phyloP scores from a whole-genome alignment of 2,113 vertebrate species.

The Gobiocypris rarus region DNA sequence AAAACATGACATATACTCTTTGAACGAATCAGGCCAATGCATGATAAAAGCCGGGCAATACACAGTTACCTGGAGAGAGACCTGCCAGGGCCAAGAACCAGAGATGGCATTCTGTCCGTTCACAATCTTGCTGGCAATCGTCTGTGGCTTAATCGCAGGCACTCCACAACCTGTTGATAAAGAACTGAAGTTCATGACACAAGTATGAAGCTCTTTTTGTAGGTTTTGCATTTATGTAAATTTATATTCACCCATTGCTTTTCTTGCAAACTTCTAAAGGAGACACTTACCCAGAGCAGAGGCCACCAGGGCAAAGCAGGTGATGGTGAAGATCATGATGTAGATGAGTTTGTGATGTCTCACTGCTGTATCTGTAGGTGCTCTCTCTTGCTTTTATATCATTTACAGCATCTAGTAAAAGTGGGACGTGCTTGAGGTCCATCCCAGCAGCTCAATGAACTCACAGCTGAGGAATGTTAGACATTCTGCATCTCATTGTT shows the following conservation, averaged over 20 bases:
- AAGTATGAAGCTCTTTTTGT: not conserved
- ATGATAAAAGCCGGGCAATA: constrained; percentile 11
- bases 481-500: too few relatives aligned
- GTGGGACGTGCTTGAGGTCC: too few relatives aligned
- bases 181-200: constrained; percentile 2
- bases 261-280: too few relatives aligned
- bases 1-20: not conserved
- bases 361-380: not conserved
- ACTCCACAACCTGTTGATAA: not conserved
- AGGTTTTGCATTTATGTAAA: not conserved
- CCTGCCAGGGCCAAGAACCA: constrained; percentile 17
- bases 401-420: too few relatives aligned
- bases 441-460: too few relatives aligned
- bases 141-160: constrained; percentile 68
- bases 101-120: not conserved
- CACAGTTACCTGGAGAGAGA: constrained; percentile 3
- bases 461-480: too few relatives aligned
- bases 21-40: not conserved
- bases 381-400: too few relatives aligned
- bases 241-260: too few relatives aligned
- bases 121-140: not conserved
- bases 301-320: too few relatives aligned
- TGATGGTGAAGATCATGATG: too few relatives aligned
- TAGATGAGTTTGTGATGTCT: not conserved
- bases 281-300: too few relatives aligned